Evolutionary conservation across 2,797 vertebrate species (phyloP), one percentile per base, ranked within the genome.

Genomic region (Morelia viridis): DNA sequence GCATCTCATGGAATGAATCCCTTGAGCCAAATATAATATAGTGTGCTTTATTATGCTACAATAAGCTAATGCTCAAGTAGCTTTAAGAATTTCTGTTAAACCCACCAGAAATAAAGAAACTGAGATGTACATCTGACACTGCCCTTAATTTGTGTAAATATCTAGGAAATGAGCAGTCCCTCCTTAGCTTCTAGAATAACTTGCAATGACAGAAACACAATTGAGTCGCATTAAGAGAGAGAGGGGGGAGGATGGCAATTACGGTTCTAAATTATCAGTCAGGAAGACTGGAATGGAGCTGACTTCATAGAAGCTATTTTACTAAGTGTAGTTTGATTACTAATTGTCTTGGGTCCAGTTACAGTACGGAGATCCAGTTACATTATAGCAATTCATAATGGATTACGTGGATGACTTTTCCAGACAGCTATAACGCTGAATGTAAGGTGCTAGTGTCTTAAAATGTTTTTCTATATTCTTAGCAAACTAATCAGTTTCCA

Each of bases 121-220:
- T 94, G 80, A 92, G 88, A 90, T 7, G 88, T 80, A 93, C 94
- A 89, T 90, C 89, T 58, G 10, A 58, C 46, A 86, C 4, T 19
- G 83, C 15, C 0, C 53, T 94, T 92, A 65, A 91, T 85, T 85
- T 95, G 28, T 56, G 88, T 65, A 92, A 93, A 35, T 35, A 53
- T 64, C n/a, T 80, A 91, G 28, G 35, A 91, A 93, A 92, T 57
- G 28, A 94, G 92, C 64, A 92, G 5, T 91, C 22, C 13, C 12
- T 0, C 0, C 92, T 93, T 92, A 71, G 85, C 93, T 92, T 91
- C 68, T 90, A 90, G 92, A 92, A 94, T 91, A 90, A 92, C 85
- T 24, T 92, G n/a, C 80, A 96, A 92, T 89, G 92, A 95, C 91
- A 95, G 89, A 91, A 94, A 87, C 1, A 95, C 91, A 95, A 94